Conservation (phyloP, 2,797 vertebrate genomes). For the Eurystomus glaucurus region DNA sequence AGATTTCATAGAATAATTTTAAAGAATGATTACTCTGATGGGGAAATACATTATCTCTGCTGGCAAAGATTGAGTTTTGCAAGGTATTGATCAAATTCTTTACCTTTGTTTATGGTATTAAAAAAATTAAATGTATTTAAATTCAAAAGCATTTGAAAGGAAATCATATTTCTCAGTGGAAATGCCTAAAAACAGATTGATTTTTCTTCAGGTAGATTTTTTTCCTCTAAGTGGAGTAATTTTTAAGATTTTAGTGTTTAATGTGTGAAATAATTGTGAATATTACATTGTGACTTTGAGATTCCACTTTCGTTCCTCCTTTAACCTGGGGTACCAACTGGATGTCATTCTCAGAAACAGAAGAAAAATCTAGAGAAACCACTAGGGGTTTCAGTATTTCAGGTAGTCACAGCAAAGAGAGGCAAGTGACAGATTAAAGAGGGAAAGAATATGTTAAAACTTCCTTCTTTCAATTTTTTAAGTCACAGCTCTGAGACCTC, state of each 20-base stretch:
- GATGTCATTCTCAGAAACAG: background rate
- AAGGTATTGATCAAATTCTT: background rate
- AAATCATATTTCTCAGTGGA: background rate
- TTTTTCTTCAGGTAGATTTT: background rate
- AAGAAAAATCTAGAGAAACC: background rate
- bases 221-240: rapidly evolving
- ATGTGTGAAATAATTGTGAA: background rate
- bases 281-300: background rate
- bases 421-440: background rate
- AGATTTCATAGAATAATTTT: background rate
- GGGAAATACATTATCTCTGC: background rate
- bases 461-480: background rate
- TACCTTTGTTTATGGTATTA: too few species aligned
- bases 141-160: background rate
- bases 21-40: background rate
- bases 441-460: background rate
- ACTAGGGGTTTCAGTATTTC: background rate
- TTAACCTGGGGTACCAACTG: background rate
- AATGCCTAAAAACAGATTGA: background rate
- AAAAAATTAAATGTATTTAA: background rate
- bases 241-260: background rate
- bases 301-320: background rate
- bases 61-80: background rate
- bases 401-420: background rate
- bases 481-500: background rate